Evolutionary conservation across 2,888 invertebrate genomes (phyloP).

Genomic region (Melinopterus prodromus): DNA sequence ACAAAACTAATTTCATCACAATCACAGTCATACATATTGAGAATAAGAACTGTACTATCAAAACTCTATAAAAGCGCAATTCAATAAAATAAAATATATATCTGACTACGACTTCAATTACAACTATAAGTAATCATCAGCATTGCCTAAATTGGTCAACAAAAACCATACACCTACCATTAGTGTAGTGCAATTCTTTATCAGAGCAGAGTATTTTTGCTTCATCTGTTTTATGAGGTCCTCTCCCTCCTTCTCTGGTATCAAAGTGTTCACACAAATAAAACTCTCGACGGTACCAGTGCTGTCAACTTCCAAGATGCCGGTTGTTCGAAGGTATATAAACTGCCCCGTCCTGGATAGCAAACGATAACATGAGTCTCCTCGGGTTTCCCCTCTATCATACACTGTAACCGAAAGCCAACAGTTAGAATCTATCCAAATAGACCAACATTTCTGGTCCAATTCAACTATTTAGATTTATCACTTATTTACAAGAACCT

Average conservation of each 20-base stretch:
- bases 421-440: neutral
- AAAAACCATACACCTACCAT: constrained; percentile 32
- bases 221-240: constrained; percentile 82
- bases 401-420: constrained; percentile 71
- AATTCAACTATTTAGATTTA: too few species aligned
- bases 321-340: constrained; percentile 84
- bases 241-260: constrained; percentile 77
- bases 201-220: constrained; percentile 75
- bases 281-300: constrained; percentile 85
- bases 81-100: too few species aligned
- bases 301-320: constrained; percentile 84
- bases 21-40: too few species aligned
- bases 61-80: too few species aligned
- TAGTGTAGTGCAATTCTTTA: constrained; percentile 42
- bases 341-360: constrained; percentile 84
- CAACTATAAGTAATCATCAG: too few species aligned
- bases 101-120: too few species aligned
- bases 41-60: too few species aligned
- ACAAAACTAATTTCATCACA: too few species aligned
- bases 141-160: neutral
- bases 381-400: constrained; percentile 82
- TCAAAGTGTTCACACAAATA: constrained; percentile 84
- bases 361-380: constrained; percentile 86
- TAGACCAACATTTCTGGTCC: too few species aligned
- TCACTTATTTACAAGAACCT: neutral